Evolutionary conservation across 2,888 invertebrate species (phyloP), one percentile per base, ranked within the genome.

Genomic region (Cosmorhoe ocellata): DNA sequence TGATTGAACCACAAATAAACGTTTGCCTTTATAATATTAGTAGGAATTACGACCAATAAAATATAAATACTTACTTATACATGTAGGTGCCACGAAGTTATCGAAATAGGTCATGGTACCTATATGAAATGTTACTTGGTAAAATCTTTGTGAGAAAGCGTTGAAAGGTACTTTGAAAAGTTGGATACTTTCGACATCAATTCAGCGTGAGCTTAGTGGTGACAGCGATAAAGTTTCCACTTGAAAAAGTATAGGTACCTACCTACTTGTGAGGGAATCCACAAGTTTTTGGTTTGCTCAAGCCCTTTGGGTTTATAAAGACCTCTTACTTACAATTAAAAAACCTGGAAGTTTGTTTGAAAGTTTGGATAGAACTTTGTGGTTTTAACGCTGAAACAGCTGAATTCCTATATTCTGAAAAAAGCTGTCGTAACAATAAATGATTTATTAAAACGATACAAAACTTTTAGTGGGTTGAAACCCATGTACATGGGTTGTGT

Each of bases 141-240:
- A 50, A 58, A 59, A 58, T 55, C 57, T 44, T 48, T 59, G 53
- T 52, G 58, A 39, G 48, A 64, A 60, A 64, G 57, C 57, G 64
- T 58, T 63, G 59, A 62, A 64, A 53, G 57, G 60, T 61, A 53
- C 51, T 56, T 59, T 41, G 46, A 45, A 40, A 64, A 68, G 61
- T 58, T 58, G 50, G 63, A 56, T 63, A 60, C 65, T 61, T 63
- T 63, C 48, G 51, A 61, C 63, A 65, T 64, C 52, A 67, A 67
- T 67, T 66, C 56, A 60, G 55, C 58, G 53, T 49, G 55, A 59
- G 58, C 63, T 68, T 61, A 64, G 61, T 43, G 62, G 59, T 60
- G 61, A 63, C 59, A 51, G 56, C 56, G 48, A 55, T 62, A 60
- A 63, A 62, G 56, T 60, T 61, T 42, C 24, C 32, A 40, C 33